phyloP scores from a whole-genome alignment of 2,797 vertebrate species.

The Hylomyscus alleni region DNA sequence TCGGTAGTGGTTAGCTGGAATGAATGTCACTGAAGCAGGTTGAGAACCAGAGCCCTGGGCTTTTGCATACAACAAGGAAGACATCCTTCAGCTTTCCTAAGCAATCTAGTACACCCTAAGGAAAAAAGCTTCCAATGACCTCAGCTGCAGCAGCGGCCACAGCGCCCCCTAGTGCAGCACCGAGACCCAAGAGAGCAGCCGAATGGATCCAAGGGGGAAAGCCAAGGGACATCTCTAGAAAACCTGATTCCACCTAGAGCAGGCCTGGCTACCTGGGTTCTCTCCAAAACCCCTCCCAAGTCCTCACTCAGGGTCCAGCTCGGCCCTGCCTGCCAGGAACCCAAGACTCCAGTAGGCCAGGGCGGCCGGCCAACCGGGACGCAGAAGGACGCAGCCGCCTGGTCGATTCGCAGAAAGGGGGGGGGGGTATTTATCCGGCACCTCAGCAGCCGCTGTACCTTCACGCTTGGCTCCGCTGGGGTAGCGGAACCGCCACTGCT shows the following conservation, averaged over 20 bases:
- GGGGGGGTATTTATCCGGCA: slow-evolving; percentile 60
- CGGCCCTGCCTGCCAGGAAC: slow-evolving; percentile 25
- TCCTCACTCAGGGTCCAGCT: not conserved
- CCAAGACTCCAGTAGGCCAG: not conserved
- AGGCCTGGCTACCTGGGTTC: not conserved
- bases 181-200: not conserved
- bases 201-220: not conserved
- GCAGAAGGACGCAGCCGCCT: slow-evolving; percentile 55
- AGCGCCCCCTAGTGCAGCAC: slow-evolving; percentile 56
- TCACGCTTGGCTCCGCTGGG: slow-evolving; percentile 12
- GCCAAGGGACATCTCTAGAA: not conserved
- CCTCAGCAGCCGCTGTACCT: slow-evolving; percentile 55
- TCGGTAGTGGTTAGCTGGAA: slow-evolving; percentile 8
- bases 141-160: not conserved
- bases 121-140: slow-evolving; percentile 60
- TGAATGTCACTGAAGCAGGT: not conserved
- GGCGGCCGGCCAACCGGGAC: not conserved
- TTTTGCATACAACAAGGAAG: not conserved
- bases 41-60: not conserved
- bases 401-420: not conserved
- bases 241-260: slow-evolving; percentile 5
- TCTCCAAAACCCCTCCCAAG: not conserved
- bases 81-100: slow-evolving; percentile 21
- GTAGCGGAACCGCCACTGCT: not conserved
- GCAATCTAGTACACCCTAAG: not conserved